Percentiles rank a stretch among this genome's conserved stretches.
phyloP scores from a whole-genome alignment of 2,888 invertebrate species.

The Leptinotarsa peninsularis region DNA sequence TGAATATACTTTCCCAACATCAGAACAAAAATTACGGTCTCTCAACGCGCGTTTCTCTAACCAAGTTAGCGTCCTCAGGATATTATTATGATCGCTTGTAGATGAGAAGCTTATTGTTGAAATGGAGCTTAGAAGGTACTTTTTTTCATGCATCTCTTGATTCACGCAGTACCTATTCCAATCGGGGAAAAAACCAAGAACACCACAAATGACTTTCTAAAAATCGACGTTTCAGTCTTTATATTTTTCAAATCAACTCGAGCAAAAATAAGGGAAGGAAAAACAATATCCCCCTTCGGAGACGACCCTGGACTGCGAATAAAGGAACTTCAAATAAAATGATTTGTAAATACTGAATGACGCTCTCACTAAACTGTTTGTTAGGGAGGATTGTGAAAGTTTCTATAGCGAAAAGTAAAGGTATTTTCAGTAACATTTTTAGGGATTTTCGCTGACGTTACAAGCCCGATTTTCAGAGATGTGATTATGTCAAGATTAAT shows the following conservation, averaged over 20 bases:
- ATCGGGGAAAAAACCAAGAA: too few relatives aligned
- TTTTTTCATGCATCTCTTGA: too few relatives aligned
- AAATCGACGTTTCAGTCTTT: too few relatives aligned
- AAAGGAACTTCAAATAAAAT: constrained; percentile 9
- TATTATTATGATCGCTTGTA: too few relatives aligned
- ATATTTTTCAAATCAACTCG: background rate
- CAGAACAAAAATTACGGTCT: too few relatives aligned
- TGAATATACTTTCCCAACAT: too few relatives aligned
- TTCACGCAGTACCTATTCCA: too few relatives aligned
- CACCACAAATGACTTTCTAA: too few relatives aligned
- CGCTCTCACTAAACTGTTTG: constrained; percentile 1
- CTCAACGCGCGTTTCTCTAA: too few relatives aligned
- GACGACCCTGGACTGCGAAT: constrained; percentile 15
- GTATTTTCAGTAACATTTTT: constrained; percentile 5
- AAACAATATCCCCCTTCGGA: background rate
- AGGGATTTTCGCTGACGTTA: constrained; percentile 13
- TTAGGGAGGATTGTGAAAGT: constrained; percentile 7
- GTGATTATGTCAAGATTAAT: constrained; percentile 26
- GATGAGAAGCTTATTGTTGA: too few relatives aligned
- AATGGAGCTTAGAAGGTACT: too few relatives aligned
- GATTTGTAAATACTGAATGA: constrained; percentile 28
- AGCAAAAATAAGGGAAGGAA: background rate
- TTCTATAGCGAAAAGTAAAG: background rate
- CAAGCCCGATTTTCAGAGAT: constrained; percentile 3
- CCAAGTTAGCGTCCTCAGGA: too few relatives aligned